Conservation (phyloP, 2,113 vertebrate species). For the Coreoperca whiteheadi region DNA sequence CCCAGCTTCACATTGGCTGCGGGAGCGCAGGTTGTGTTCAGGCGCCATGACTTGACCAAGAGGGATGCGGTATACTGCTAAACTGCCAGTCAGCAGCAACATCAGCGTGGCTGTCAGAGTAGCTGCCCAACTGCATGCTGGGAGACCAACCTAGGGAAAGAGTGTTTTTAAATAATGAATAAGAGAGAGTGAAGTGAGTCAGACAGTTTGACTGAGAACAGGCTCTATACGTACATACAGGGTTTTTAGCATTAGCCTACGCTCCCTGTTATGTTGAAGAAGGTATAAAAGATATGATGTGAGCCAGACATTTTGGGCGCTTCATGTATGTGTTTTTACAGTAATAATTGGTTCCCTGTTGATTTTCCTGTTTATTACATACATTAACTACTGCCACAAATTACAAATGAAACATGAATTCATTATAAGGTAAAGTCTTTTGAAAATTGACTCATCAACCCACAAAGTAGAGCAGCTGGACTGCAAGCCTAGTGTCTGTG, state of each 20-base stretch:
- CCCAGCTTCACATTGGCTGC: conserved; percentile 67
- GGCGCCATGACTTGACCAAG: conserved; percentile 69
- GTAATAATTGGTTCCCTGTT: no score
- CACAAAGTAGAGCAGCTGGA: no score
- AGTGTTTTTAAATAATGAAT: background rate
- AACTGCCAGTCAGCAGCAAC: conserved; percentile 71
- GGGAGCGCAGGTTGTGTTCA: conserved; percentile 68
- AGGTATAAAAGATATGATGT: no score
- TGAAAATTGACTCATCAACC: background rate
- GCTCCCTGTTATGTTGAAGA: no score
- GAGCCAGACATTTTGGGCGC: no score
- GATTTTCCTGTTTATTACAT: no score
- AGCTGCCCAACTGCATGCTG: conserved; percentile 82
- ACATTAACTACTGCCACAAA: no score
- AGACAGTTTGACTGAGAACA: background rate
- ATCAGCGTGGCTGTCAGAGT: conserved; percentile 76
- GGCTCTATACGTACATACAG: background rate
- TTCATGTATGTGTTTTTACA: no score
- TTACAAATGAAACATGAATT: background rate
- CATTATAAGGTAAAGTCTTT: background rate
- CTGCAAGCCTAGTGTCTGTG: no score
- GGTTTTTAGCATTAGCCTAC: background rate
- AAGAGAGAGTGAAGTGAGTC: background rate
- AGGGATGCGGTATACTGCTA: conserved; percentile 75
- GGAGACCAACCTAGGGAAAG: conserved; percentile 75